Evolutionary conservation across 2,797 vertebrate genomes (phyloP), one percentile per base, ranked within the genome.

Genomic region (Podarcis siculus): DNA sequence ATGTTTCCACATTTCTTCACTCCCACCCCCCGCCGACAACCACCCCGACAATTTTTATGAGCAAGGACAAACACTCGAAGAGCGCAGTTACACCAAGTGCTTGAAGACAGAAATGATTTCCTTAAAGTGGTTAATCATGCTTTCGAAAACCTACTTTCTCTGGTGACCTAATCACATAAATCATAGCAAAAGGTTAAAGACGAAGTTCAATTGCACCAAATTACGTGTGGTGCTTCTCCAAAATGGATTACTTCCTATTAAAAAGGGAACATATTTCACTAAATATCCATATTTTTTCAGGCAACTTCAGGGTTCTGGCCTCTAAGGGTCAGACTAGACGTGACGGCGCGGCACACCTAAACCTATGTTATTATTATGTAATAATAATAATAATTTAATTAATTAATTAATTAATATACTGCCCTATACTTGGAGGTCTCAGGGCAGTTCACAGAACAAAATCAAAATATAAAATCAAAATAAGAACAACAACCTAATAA

Each of bases 161-260:
- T 95, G 85, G 85, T 94, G 95, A 94, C 92, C 93, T 97, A 95
- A 96, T 96, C 96, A 96, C 90, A 95, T 93, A 96, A 96, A 96
- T 97, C 93, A 96, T 42, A 93, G 89, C 81, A 92, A 96, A 97
- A 97, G 94, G 95, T 97, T 95, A 96, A 96, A 97, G 93, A 96
- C 3, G 1, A 95, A 96, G 91, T 95, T 96, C 93, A 94, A 78
- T 95, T 95, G 93, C 89, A 88, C 79, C 83, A 94, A 96, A 96
- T 94, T 95, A 92, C 78, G 84, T 85, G 83, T 58, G 42, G 92
- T 93, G 75, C 88, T 96, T 95, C 91, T 94, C 88, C 94, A 92
- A 94, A 95, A 96, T n/a, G 3, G 87, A 95, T 95, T 94, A 85
- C 85, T 93, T 96, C 93, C 86, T 87, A 87, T 93, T 95, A 94